These are phyloP conservation scores for Oreocharis arfaki DNA, from an alignment of 2,113 vertebrate species.

Conservation along the genomic window DNA sequence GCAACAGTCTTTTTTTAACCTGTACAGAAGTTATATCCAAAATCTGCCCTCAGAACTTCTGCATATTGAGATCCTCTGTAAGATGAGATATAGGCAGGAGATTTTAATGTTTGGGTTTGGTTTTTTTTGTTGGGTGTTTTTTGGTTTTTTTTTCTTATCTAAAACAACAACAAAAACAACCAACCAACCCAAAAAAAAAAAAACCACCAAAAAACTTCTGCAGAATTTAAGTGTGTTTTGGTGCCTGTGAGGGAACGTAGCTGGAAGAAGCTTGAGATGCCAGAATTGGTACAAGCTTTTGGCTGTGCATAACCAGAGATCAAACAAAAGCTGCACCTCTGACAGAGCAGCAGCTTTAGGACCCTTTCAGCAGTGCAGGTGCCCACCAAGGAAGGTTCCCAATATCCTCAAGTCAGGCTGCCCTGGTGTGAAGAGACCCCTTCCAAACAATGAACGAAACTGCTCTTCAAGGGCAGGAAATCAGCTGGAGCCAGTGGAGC, in stretches of 20 bases:
- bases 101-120: background rate
- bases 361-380: background rate
- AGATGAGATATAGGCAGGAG: background rate
- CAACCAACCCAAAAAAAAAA: background rate
- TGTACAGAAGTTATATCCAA: background rate
- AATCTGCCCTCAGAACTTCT: background rate
- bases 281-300: background rate
- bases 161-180: background rate
- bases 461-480: background rate
- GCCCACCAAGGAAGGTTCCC: background rate
- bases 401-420: background rate
- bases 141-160: background rate
- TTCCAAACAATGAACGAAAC: background rate
- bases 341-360: background rate
- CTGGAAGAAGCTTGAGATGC: background rate
- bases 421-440: background rate
- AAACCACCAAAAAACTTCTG: background rate
- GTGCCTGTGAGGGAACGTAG: background rate
- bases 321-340: rapidly evolving
- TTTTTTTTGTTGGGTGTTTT: background rate
- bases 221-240: background rate
- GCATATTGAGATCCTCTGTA: background rate
- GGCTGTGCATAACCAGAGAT: background rate
- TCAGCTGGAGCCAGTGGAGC: background rate
- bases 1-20: background rate